Evolutionary conservation across 2,888 invertebrate species (phyloP).

Genomic region (Cheilosia variabilis): DNA sequence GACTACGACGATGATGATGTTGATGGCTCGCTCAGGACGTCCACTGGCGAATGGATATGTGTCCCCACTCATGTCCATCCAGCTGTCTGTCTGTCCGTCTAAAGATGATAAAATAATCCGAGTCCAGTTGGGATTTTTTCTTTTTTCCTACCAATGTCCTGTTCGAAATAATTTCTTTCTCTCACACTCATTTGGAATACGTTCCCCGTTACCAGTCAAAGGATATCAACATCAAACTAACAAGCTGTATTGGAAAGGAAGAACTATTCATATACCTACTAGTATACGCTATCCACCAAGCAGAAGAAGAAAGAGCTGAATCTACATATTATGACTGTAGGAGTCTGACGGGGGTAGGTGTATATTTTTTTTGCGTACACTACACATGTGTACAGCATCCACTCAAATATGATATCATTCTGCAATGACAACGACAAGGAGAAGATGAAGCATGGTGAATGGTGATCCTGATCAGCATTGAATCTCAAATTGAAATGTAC

Average conservation of each 20-base stretch:
- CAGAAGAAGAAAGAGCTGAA: not conserved
- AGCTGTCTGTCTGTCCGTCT: constrained; percentile 42
- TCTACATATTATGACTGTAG: constrained; percentile 20
- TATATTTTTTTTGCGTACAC: constrained; percentile 31
- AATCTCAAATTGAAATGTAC: constrained; percentile 73
- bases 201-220: constrained; percentile 71
- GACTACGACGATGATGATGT: constrained; percentile 31
- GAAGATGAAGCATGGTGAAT: constrained; percentile 56
- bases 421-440: constrained; percentile 29
- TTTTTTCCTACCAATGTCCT: constrained; percentile 56
- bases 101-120: constrained; percentile 69
- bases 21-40: constrained; percentile 61
- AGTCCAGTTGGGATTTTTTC: constrained; percentile 17
- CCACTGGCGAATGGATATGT: constrained; percentile 54
- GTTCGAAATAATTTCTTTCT: constrained; percentile 50
- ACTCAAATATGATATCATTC: constrained; percentile 68
- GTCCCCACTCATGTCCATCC: constrained; percentile 32
- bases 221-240: constrained; percentile 69
- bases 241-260: constrained; percentile 37
- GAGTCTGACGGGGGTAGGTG: constrained; percentile 7
- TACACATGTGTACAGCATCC: constrained; percentile 25
- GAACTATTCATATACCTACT: constrained; percentile 8
- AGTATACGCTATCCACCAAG: not conserved
- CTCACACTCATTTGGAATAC: constrained; percentile 52
- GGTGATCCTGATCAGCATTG: constrained; percentile 73